These are phyloP conservation scores for Watsonalla cultraria DNA, from an alignment of 2,888 invertebrate species.

Conservation along the genomic window DNA sequence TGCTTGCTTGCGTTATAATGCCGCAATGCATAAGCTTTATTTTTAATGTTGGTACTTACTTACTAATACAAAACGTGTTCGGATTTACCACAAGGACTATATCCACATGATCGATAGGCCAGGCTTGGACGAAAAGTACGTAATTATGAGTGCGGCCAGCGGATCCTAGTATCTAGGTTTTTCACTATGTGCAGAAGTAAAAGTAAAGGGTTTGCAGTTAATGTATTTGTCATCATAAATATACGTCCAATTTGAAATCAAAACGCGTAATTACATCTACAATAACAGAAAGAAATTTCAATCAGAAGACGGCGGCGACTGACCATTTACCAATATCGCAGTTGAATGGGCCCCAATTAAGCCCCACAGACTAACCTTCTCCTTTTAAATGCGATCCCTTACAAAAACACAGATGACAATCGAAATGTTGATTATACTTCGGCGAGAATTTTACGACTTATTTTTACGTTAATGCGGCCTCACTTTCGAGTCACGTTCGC, in stretches of 20 bases:
- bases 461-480: slow-evolving; percentile 40
- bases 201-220: slow-evolving; percentile 9
- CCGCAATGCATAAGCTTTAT: too few relatives aligned
- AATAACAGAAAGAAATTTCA: slow-evolving; percentile 41
- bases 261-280: slow-evolving; percentile 34
- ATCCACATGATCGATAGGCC: too few relatives aligned
- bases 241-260: slow-evolving; percentile 3
- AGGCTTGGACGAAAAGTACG: too few relatives aligned
- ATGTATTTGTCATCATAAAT: too few relatives aligned
- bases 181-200: not conserved
- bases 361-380: slow-evolving; percentile 42
- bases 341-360: slow-evolving; percentile 66
- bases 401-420: slow-evolving; percentile 49
- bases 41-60: too few relatives aligned
- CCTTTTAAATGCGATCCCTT: slow-evolving; percentile 41
- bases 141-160: too few relatives aligned
- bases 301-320: slow-evolving; percentile 32
- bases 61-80: too few relatives aligned
- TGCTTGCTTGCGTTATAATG: too few relatives aligned
- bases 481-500: slow-evolving; percentile 43
- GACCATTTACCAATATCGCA: slow-evolving; percentile 59
- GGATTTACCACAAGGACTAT: too few relatives aligned
- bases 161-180: too few relatives aligned
- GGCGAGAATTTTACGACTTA: slow-evolving; percentile 38
- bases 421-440: slow-evolving; percentile 52